Percentiles rank a stretch among this genome's conserved stretches.
phyloP scores from a whole-genome alignment of 2,888 invertebrate species.

The Taphrorychus bicolor region DNA sequence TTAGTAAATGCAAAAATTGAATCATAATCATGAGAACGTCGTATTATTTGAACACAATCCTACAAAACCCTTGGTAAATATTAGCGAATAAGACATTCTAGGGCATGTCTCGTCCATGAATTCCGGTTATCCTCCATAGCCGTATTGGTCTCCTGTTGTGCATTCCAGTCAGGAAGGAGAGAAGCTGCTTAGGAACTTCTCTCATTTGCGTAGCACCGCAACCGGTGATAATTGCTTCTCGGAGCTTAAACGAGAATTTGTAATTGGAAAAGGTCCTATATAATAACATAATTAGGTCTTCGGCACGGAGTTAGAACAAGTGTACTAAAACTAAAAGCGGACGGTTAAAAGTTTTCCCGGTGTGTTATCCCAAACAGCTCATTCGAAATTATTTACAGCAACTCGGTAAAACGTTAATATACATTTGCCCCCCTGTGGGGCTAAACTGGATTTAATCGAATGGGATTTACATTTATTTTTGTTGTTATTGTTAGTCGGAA shows the following conservation, averaged over 20 bases:
- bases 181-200: constrained; percentile 41
- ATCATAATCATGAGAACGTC: no score
- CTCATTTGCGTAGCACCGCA: constrained; percentile 45
- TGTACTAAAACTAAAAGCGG: constrained; percentile 12
- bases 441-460: not conserved
- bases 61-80: no score
- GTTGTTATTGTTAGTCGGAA: no score
- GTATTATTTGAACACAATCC: no score
- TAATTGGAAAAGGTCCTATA: constrained; percentile 28
- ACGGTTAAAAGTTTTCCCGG: constrained; percentile 8
- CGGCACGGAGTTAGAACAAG: constrained; percentile 9
- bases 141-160: constrained; percentile 12
- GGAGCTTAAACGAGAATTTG: constrained; percentile 31
- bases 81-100: not conserved
- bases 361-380: constrained; percentile 8
- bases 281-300: constrained; percentile 30
- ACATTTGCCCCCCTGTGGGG: not conserved
- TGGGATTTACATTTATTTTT: not conserved
- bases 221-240: constrained; percentile 43
- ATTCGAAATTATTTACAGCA: constrained; percentile 1
- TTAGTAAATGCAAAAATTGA: no score
- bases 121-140: not conserved
- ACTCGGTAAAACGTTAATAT: not conserved
- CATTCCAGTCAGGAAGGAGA: constrained; percentile 14
- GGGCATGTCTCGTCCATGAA: not conserved